Percentiles rank a stretch among this genome's conserved stretches.
phyloP scores from a whole-genome alignment of 2,797 vertebrate species.

The Halcyon chelicuti region DNA sequence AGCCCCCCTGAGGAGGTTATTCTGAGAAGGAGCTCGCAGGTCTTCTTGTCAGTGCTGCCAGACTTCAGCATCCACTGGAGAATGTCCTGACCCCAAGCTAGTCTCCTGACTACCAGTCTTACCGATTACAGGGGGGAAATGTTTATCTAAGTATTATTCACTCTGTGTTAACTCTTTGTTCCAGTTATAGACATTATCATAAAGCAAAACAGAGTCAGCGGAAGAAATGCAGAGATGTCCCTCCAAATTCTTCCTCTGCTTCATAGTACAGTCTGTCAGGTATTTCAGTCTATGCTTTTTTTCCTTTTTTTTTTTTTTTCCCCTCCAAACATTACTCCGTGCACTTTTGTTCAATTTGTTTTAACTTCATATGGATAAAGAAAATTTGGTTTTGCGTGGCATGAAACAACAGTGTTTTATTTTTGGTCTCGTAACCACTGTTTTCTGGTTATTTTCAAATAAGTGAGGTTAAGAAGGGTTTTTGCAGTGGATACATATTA shows the following conservation, averaged over 20 bases:
- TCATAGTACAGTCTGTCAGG: not conserved
- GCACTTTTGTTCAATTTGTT: not conserved
- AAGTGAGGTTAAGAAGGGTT: not conserved
- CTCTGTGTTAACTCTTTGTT: not conserved
- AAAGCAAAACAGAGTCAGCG: not conserved
- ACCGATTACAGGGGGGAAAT: accelerated
- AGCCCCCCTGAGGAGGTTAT: accelerated
- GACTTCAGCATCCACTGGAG: not conserved
- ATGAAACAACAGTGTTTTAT: not conserved
- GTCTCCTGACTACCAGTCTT: not conserved
- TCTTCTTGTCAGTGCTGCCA: not conserved
- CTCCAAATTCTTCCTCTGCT: not conserved
- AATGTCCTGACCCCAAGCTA: not conserved
- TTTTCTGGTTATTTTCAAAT: not conserved
- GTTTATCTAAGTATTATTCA: not conserved
- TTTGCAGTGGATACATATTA: not conserved
- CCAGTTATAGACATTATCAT: not conserved
- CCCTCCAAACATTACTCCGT: not conserved
- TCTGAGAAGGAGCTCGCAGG: not conserved
- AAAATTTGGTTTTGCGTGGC: not conserved
- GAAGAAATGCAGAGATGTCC: not conserved
- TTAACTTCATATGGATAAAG: not conserved
- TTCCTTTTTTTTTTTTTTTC: too few relatives aligned
- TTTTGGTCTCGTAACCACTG: not conserved
- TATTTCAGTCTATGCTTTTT: not conserved